Conservation (phyloP, 2,113 vertebrate species). For the Vidua chalybeata region DNA sequence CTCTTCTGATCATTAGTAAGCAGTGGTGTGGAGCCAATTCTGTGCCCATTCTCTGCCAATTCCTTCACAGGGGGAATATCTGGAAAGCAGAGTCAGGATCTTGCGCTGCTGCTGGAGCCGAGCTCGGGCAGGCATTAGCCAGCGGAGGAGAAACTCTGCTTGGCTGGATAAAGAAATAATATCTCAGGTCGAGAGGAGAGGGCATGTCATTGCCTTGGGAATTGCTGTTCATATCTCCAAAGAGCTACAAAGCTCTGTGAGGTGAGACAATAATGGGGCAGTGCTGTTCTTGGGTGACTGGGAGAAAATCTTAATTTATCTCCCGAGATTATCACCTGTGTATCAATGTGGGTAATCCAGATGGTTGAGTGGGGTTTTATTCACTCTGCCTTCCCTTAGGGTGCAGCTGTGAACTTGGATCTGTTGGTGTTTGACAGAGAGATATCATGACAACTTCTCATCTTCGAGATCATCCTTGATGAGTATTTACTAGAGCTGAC, state of each 20-base stretch:
- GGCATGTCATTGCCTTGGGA: background rate
- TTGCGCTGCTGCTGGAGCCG: background rate
- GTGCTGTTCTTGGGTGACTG: background rate
- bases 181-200: background rate
- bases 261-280: background rate
- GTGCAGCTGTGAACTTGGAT: constrained; percentile 42
- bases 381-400: constrained; percentile 34
- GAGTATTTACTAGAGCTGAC: constrained; percentile 74
- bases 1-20: constrained; percentile 28
- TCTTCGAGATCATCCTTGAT: constrained; percentile 69
- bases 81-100: background rate
- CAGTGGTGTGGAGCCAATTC: constrained; percentile 30
- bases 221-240: background rate
- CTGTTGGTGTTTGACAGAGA: constrained; percentile 43
- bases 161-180: background rate
- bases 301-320: constrained; percentile 15
- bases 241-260: background rate
- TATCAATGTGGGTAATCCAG: constrained; percentile 8
- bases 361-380: constrained; percentile 14
- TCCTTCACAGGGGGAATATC: background rate
- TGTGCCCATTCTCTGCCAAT: constrained; percentile 3
- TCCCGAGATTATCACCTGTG: background rate
- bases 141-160: constrained; percentile 1
- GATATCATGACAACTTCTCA: constrained; percentile 69
- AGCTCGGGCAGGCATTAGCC: background rate